phyloP scores from a whole-genome alignment of 2,797 vertebrate genomes.

The Hirundo rustica region DNA sequence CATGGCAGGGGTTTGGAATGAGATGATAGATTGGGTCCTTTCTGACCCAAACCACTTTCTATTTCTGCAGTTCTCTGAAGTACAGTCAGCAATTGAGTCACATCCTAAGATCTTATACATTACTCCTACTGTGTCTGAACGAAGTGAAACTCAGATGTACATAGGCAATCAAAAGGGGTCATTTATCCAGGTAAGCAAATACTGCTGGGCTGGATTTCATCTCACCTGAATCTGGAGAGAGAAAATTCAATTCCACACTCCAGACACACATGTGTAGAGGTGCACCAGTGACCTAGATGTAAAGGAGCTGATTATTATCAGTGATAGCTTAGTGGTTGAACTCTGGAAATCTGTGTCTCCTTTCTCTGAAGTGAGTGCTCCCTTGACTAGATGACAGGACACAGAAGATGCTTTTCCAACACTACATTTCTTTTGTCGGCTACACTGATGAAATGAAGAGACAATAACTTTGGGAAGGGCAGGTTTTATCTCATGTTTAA shows the following conservation, averaged over 20 bases:
- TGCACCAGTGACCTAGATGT: background rate
- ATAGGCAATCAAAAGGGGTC: background rate
- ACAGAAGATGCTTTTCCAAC: background rate
- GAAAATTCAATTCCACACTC: background rate
- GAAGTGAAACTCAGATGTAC: background rate
- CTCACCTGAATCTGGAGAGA: background rate
- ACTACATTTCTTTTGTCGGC: accelerated
- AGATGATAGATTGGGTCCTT: too few relatives aligned
- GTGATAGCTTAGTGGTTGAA: background rate
- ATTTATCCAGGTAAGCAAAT: background rate
- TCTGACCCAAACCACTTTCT: background rate
- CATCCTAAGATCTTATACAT: background rate
- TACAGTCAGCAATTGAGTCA: background rate
- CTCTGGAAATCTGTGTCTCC: background rate
- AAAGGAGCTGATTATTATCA: background rate
- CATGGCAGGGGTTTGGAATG: background rate
- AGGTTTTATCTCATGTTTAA: background rate
- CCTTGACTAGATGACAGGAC: background rate
- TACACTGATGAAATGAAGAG: background rate
- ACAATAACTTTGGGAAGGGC: background rate
- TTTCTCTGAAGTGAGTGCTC: background rate
- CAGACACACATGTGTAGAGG: background rate
- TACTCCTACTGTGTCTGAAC: background rate
- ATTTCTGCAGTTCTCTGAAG: background rate
- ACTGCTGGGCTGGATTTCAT: background rate